Evolutionary conservation across 2,113 vertebrate species (phyloP).

Genomic region (Delphinus delphis): DNA sequence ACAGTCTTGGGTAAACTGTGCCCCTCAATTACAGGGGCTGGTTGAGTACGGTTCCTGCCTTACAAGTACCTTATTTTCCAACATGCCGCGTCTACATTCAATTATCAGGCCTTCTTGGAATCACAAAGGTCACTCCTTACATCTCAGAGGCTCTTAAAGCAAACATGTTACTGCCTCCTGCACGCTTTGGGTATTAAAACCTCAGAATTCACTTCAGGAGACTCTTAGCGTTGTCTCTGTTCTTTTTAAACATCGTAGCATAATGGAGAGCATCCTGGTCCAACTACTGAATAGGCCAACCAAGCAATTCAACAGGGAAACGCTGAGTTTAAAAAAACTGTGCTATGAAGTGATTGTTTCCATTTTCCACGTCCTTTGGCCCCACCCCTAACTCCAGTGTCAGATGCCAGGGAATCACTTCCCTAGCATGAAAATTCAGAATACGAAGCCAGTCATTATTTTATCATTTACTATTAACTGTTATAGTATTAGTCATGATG

Average conservation of each 20-base stretch:
- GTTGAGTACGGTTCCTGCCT: conserved; percentile 61
- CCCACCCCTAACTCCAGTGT: background rate
- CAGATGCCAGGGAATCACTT: background rate
- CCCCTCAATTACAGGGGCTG: conserved; percentile 51
- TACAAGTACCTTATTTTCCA: conserved; percentile 70
- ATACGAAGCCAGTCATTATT: conserved; percentile 81
- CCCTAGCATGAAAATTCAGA: background rate
- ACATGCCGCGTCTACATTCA: conserved; percentile 61
- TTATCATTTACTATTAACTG: conserved; percentile 83
- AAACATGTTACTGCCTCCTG: conserved; percentile 63
- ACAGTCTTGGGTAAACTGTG: conserved; percentile 49
- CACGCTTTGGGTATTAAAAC: conserved; percentile 27
- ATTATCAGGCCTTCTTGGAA: conserved; percentile 66
- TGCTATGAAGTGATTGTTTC: background rate
- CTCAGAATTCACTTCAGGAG: conserved; percentile 54
- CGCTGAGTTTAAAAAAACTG: conserved; percentile 1
- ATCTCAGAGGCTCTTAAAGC: conserved; percentile 70
- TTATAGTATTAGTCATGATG: conserved; percentile 82
- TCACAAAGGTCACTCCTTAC: conserved; percentile 61
- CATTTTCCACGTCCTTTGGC: background rate
- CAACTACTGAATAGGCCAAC: background rate
- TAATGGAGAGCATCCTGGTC: background rate
- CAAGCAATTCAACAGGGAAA: conserved; percentile 63
- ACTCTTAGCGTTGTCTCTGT: background rate
- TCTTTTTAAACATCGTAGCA: background rate